Conservation (phyloP, 2,888 invertebrate genomes). For the Creontiades dilutus region DNA sequence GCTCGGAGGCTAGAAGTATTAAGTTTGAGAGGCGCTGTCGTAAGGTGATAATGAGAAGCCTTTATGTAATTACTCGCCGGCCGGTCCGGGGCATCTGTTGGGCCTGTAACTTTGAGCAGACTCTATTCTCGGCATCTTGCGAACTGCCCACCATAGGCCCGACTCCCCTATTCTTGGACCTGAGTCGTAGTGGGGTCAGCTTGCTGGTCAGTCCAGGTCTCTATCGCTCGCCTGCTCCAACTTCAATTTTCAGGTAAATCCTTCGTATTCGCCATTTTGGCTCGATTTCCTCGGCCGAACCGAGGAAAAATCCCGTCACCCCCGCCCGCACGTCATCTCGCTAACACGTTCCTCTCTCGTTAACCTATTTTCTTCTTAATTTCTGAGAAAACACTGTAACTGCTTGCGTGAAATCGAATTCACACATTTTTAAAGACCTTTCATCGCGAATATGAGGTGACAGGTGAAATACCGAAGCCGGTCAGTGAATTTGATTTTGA, state of each 20-base stretch:
- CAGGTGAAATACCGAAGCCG: too few species aligned
- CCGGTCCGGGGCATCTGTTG: not conserved
- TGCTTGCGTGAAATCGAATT: too few species aligned
- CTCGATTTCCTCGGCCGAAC: not conserved
- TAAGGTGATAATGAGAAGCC: not conserved
- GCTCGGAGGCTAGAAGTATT: too few species aligned
- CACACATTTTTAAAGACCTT: too few species aligned
- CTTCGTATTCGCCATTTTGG: not conserved
- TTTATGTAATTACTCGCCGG: not conserved
- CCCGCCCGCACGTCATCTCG: not conserved
- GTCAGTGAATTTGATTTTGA: too few species aligned
- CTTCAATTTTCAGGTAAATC: slow-evolving; percentile 49
- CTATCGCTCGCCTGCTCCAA: not conserved
- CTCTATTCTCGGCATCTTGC: slow-evolving; percentile 60
- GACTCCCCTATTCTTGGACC: slow-evolving; percentile 37
- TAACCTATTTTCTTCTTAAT: too few species aligned
- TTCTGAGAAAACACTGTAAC: too few species aligned
- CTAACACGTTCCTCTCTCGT: too few species aligned
- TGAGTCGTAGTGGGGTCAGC: slow-evolving; percentile 65
- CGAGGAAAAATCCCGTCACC: not conserved
- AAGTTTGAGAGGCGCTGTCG: too few species aligned
- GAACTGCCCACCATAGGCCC: slow-evolving; percentile 32
- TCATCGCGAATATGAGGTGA: too few species aligned
- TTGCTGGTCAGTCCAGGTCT: slow-evolving; percentile 48
- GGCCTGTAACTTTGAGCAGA: slow-evolving; percentile 65